Conservation (phyloP, 2,797 vertebrate genomes). For the Amblyopsis hoosieri region DNA sequence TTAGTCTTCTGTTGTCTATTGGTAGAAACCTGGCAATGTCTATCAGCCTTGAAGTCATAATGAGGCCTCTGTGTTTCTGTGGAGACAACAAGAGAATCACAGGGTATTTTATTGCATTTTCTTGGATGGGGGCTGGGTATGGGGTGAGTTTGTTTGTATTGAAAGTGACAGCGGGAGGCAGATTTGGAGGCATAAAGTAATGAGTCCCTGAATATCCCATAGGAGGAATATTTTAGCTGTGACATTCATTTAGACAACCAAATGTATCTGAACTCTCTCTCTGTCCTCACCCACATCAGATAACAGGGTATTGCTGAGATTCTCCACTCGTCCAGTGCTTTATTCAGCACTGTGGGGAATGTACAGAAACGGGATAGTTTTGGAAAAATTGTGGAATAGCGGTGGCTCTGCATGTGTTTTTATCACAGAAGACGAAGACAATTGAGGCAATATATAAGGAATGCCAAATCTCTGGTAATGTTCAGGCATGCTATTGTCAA, state of each 20-base stretch:
- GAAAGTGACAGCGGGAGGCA: slow-evolving; percentile 71
- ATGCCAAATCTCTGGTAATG: slow-evolving; percentile 44
- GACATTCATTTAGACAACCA: slow-evolving; percentile 69
- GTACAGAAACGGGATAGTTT: slow-evolving; percentile 19
- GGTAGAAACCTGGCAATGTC: slow-evolving; percentile 70
- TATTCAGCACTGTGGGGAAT: slow-evolving; percentile 17
- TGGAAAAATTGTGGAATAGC: slow-evolving; percentile 18
- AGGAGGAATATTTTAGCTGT: slow-evolving; percentile 70
- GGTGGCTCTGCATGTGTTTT: slow-evolving; percentile 29
- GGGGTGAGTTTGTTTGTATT: slow-evolving; percentile 68
- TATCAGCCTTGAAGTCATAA: slow-evolving; percentile 80
- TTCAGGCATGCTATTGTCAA: slow-evolving; percentile 25
- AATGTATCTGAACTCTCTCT: slow-evolving; percentile 56
- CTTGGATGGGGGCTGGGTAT: slow-evolving; percentile 44
- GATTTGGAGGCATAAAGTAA: slow-evolving; percentile 70
- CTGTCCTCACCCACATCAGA: slow-evolving; percentile 49
- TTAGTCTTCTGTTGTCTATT: slow-evolving; percentile 65
- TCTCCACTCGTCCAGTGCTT: slow-evolving; percentile 23
- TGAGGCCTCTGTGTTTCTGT: slow-evolving; percentile 75
- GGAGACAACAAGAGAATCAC: slow-evolving; percentile 70
- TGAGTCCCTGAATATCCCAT: slow-evolving; percentile 69
- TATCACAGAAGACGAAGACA: slow-evolving; percentile 42
- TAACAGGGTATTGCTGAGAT: slow-evolving; percentile 41
- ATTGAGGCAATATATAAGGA: slow-evolving; percentile 26
- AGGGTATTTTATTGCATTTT: slow-evolving; percentile 72